Percentiles rank a stretch among this genome's conserved stretches.
phyloP scores from a whole-genome alignment of 2,888 invertebrate species.

The Eupelmus urozonus region DNA sequence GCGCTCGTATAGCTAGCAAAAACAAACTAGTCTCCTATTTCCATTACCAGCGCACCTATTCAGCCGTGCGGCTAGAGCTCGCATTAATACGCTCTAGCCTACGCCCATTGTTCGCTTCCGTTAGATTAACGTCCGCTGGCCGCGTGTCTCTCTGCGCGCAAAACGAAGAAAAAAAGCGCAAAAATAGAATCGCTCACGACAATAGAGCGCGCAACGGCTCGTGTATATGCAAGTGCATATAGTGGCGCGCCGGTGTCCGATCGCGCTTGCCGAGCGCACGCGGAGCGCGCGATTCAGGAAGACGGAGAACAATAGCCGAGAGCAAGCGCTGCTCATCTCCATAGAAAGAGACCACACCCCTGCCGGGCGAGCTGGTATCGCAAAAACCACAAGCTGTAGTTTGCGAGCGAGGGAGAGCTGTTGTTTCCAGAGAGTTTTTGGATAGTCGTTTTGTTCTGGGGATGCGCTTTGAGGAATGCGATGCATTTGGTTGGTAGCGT shows the following conservation, averaged over 20 bases:
- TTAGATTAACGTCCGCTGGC: background rate
- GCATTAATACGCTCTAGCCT: background rate
- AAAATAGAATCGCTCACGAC: too few relatives aligned
- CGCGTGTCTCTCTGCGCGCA: constrained; percentile 19
- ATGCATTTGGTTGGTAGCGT: too few relatives aligned
- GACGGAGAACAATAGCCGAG: constrained; percentile 49
- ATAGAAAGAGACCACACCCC: constrained; percentile 65
- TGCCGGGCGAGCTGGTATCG: constrained; percentile 3
- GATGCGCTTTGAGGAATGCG: too few relatives aligned
- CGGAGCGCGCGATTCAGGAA: constrained; percentile 4
- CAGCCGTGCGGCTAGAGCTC: background rate
- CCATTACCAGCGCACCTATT: background rate
- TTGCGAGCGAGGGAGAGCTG: too few relatives aligned
- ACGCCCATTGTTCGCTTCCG: constrained; percentile 53
- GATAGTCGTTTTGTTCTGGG: too few relatives aligned
- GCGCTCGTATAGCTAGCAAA: background rate
- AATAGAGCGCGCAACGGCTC: too few relatives aligned
- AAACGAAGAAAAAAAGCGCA: too few relatives aligned
- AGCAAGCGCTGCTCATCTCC: constrained; percentile 62
- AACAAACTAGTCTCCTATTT: background rate
- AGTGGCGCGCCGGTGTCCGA: too few relatives aligned
- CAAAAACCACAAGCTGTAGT: constrained; percentile 5
- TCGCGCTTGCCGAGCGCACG: background rate
- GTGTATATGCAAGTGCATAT: too few relatives aligned
- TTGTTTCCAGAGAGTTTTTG: too few relatives aligned